A percentile compares a stretch with the other conserved stretches of the same genome.
These are phyloP conservation scores for Zosterops borbonicus DNA, from an alignment of 2,113 vertebrate genomes.

Conservation along the genomic window DNA sequence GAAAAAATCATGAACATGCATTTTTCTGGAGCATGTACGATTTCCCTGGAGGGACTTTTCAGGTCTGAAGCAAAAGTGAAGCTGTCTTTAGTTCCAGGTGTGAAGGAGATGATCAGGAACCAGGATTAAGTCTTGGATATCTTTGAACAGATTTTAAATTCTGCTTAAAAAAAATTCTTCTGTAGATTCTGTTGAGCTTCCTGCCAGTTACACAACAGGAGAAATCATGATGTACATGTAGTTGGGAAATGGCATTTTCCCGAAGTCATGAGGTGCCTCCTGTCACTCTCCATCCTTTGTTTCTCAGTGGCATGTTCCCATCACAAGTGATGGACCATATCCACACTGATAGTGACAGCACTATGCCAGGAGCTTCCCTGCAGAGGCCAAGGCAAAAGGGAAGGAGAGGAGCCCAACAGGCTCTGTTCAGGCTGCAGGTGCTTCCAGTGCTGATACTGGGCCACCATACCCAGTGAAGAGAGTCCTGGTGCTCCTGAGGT, in stretches of 20 bases:
- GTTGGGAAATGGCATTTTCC: not conserved
- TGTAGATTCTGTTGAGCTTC: not conserved
- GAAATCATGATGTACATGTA: rapidly evolving
- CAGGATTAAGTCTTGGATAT: not conserved
- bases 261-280: not conserved
- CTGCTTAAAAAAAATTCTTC: not conserved
- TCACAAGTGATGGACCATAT: not conserved
- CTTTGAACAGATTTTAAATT: not conserved
- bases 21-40: not conserved
- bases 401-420: not conserved
- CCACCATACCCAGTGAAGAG: not conserved
- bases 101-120: not conserved
- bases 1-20: not conserved
- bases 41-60: not conserved
- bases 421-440: not conserved
- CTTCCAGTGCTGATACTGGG: not conserved
- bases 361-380: not conserved
- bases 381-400: not conserved
- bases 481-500: not conserved
- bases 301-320: not conserved
- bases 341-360: not conserved
- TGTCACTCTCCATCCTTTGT: not conserved
- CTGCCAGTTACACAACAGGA: not conserved
- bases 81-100: not conserved
- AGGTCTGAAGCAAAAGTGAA: not conserved